Conservation (phyloP, 2,113 vertebrate species). For the Pluvialis apricaria region DNA sequence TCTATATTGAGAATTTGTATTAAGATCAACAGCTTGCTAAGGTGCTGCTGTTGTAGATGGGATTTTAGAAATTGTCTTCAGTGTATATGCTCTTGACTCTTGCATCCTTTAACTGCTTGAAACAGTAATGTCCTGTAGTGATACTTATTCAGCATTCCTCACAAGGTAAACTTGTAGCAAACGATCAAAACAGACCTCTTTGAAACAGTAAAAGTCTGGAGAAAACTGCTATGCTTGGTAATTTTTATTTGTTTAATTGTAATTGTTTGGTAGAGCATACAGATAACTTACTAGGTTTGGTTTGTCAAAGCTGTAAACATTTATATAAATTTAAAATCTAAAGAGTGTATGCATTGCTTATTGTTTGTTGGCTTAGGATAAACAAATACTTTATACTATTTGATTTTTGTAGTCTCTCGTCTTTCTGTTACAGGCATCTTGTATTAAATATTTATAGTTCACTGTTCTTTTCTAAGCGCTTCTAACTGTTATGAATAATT, state of each 20-base stretch:
- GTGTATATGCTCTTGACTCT: neutral
- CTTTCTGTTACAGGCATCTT: neutral
- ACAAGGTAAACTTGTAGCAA: neutral
- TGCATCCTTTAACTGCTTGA: neutral
- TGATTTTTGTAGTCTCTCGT: neutral
- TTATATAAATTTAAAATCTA: neutral
- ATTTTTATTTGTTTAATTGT: neutral
- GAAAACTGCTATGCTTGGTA: neutral
- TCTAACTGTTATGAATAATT: constrained; percentile 53
- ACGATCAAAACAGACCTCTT: neutral
- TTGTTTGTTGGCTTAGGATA: neutral
- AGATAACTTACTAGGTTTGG: neutral
- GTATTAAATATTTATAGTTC: constrained; percentile 56
- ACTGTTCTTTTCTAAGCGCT: constrained; percentile 51
- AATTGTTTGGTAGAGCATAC: neutral
- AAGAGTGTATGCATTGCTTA: neutral
- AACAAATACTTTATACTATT: neutral
- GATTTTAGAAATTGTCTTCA: neutral
- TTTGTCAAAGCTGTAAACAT: neutral
- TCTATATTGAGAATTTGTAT: neutral
- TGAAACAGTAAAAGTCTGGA: neutral
- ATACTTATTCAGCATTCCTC: neutral
- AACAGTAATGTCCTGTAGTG: neutral
- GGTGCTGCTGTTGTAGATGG: neutral
- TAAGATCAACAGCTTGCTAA: neutral